Base-by-base conservation (phyloP, 2,888 invertebrate genomes). In the Fragum whitleyi region DNA sequence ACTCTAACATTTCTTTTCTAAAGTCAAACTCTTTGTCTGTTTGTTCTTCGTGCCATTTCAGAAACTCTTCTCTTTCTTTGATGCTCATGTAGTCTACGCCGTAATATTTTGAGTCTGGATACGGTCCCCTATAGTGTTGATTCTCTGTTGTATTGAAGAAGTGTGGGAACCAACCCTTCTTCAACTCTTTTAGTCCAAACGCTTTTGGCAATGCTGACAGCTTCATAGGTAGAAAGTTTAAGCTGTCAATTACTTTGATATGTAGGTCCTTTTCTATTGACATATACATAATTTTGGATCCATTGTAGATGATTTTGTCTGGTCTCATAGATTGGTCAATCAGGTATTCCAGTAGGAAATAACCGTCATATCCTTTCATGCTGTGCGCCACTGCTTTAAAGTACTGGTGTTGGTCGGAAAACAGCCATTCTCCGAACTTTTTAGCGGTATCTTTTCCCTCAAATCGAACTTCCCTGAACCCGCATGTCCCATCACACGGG, bases 181-280 rank as follows among this genome's bases (percentile, higher is more conserved):
- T 59, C 69, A 75, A 61, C 26, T 75, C 75, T 26, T 23, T 57
- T 16, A 84, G 69, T 39, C 77, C 76, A 69, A 86, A 83, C 0
- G 77, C 73, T 62, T 81, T 77, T 28, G 82, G 81, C 29, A 82
- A 23, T 29, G 77, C 73, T 28, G 75, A 23, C 47, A 86, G 62
- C 21, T 78, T 76, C 81, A 81, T 81, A 7, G 83, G 83, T 75
- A 83, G 42, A 70, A 82, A 80, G 61, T 81, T 85, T 7, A 76
- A 29, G 47, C 29, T 73, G 59, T 77, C 53, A 55, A 67, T 57
- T 23, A 72, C 39, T 28, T 23, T 65, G 21, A 82, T 81, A 42
- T 70, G 74, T 59, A 65, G 65, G 23, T 39, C 68, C 47, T 23
- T 26, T 36, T 53, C 72, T 53, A 81, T 62, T 2, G 28, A 65